phyloP scores from a whole-genome alignment of 2,113 vertebrate genomes.

The Pluvianellus socialis region DNA sequence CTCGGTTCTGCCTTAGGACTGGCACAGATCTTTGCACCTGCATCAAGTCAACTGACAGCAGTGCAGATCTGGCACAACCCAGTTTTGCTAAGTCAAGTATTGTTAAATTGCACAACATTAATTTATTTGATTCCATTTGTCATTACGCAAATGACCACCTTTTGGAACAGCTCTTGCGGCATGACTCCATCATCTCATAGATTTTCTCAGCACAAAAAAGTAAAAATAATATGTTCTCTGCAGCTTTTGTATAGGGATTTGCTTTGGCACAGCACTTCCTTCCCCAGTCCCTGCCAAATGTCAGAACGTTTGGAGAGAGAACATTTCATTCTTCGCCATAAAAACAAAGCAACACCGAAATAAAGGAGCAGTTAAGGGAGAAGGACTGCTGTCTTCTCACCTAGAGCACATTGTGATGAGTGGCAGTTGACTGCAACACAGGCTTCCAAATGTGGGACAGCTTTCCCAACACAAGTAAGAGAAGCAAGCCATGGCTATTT shows the following conservation, averaged over 20 bases:
- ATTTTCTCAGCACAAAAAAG: neutral
- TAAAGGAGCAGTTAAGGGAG: constrained; percentile 12
- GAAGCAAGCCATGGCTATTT: rapidly evolving
- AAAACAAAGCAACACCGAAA: constrained; percentile 35
- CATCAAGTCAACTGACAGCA: neutral
- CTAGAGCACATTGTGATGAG: neutral
- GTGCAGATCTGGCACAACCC: neutral
- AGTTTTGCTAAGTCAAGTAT: neutral
- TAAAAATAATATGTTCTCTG: neutral
- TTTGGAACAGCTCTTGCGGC: neutral
- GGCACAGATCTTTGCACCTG: constrained; percentile 21
- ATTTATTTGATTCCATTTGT: neutral
- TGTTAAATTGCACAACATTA: neutral
- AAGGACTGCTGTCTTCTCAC: neutral
- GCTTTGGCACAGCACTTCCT: neutral
- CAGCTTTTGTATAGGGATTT: neutral
- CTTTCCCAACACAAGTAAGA: neutral
- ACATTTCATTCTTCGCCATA: constrained; percentile 9
- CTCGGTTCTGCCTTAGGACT: neutral
- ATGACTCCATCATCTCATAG: neutral
- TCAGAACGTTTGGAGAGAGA: constrained; percentile 4
- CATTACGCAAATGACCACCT: neutral
- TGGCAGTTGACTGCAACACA: neutral
- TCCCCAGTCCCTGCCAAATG: neutral
- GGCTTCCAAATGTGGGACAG: neutral